phyloP scores from a whole-genome alignment of 2,113 vertebrate species.

The Eretmochelys imbricata region DNA sequence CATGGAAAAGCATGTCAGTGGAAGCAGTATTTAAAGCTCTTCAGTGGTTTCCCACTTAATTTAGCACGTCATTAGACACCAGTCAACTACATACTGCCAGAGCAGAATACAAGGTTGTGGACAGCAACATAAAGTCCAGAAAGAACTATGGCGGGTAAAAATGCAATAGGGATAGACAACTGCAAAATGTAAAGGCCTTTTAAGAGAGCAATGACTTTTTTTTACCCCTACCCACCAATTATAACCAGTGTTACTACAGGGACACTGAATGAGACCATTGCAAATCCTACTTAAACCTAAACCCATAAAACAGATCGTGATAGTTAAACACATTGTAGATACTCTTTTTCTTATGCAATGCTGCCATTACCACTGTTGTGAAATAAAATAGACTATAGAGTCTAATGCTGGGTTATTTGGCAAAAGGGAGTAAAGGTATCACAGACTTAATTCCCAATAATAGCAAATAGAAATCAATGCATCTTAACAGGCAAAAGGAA shows the following conservation, averaged over 20 bases:
- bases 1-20: neutral
- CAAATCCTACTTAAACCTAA: neutral
- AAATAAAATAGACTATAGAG: constrained; percentile 14
- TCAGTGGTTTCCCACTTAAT: neutral
- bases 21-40: accelerated
- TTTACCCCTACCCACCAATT: neutral
- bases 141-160: neutral
- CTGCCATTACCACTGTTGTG: constrained; percentile 23
- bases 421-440: neutral
- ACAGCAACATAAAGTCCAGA: neutral
- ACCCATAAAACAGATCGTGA: neutral
- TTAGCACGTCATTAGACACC: neutral
- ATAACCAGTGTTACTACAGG: neutral
- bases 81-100: neutral
- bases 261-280: neutral
- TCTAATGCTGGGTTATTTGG: constrained; percentile 8
- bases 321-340: constrained; percentile 1
- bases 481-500: neutral
- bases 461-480: neutral
- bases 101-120: neutral
- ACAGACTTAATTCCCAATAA: neutral
- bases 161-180: neutral
- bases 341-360: constrained; percentile 13
- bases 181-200: neutral
- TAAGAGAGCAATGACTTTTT: neutral